These are phyloP conservation scores for Gavialis gangeticus DNA, from an alignment of 2,113 vertebrate species.

Conservation along the genomic window DNA sequence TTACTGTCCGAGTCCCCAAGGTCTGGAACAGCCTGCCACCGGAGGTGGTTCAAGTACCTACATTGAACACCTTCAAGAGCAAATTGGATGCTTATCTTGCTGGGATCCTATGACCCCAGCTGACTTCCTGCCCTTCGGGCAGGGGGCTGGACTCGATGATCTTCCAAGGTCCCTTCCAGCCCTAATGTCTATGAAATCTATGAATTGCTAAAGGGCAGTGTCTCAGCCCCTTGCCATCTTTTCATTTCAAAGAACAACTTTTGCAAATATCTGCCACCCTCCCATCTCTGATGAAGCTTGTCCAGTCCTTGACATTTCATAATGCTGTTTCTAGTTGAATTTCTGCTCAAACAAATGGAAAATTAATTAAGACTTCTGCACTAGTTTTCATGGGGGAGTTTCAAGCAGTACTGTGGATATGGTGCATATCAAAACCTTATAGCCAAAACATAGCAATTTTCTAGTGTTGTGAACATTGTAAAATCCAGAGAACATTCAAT, in stretches of 20 bases:
- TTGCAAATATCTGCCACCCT: neutral
- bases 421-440: neutral
- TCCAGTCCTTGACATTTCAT: constrained; percentile 20
- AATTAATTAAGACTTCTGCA: constrained; percentile 21
- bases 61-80: no score
- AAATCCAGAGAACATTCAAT: neutral
- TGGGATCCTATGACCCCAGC: no score
- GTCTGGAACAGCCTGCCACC: no score
- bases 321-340: neutral
- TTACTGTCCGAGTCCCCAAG: no score
- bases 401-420: neutral
- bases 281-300: neutral
- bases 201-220: neutral
- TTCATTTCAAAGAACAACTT: neutral
- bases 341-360: neutral
- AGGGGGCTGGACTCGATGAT: no score
- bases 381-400: neutral
- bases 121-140: no score
- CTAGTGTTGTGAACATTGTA: neutral
- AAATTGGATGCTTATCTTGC: no score
- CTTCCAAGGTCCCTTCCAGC: no score
- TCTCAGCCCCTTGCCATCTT: neutral
- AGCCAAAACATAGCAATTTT: neutral
- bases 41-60: no score
- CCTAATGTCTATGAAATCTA: no score